A percentile compares a stretch with the other conserved stretches of the same genome.
Conservation (phyloP, 2,113 vertebrate species). For the Nothocercus nigrocapillus region DNA sequence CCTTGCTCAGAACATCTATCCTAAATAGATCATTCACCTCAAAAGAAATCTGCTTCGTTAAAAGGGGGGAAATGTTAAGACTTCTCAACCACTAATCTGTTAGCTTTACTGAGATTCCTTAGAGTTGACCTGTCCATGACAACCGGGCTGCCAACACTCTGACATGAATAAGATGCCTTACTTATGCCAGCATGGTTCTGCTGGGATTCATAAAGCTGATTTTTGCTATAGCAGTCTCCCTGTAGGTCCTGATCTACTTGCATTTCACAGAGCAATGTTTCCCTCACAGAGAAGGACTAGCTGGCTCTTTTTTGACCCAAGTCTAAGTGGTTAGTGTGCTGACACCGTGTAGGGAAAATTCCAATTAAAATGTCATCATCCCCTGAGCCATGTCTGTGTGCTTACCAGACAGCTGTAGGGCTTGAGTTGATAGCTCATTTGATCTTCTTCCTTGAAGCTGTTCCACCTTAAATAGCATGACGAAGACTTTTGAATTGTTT, state of each 20-base stretch:
- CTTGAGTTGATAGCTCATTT: neutral
- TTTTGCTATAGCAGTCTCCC: neutral
- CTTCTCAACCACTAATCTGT: neutral
- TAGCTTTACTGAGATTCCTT: neutral
- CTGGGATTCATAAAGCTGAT: neutral
- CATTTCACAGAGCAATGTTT: neutral
- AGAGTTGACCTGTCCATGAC: neutral
- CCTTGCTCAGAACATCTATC: neutral
- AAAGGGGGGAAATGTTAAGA: neutral
- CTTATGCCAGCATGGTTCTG: neutral
- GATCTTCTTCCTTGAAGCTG: neutral
- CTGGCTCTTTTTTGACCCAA: neutral
- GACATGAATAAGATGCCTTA: neutral
- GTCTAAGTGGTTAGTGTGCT: neutral
- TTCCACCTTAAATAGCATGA: neutral
- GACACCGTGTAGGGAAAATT: neutral
- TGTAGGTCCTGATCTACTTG: neutral
- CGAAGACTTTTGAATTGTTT: neutral
- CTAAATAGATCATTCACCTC: neutral
- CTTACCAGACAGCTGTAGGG: fast-evolving
- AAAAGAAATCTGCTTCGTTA: neutral
- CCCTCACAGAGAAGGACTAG: neutral
- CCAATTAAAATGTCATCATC: neutral
- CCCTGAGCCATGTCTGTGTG: neutral
- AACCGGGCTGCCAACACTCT: neutral